phyloP scores from a whole-genome alignment of 2,797 vertebrate species.

The Urosaurus nigricauda region DNA sequence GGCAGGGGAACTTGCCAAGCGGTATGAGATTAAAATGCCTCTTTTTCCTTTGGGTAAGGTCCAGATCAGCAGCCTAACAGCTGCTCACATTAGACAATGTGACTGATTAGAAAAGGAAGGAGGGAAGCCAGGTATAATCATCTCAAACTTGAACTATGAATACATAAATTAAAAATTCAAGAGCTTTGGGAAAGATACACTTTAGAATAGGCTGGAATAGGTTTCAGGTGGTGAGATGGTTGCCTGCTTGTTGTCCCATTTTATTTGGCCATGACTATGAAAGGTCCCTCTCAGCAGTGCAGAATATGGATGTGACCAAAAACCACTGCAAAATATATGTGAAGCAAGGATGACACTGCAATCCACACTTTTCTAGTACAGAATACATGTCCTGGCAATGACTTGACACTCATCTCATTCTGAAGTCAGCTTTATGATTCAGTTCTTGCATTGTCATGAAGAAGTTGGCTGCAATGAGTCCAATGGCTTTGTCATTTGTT shows the following conservation, averaged over 20 bases:
- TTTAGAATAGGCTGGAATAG: neutral
- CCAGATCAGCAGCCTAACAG: constrained; percentile 61
- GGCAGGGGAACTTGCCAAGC: constrained; percentile 20
- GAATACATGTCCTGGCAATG: neutral
- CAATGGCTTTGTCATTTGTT: no score
- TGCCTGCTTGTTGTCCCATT: neutral
- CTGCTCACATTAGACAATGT: constrained; percentile 62
- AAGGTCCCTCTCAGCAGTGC: no score
- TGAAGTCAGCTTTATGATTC: neutral
- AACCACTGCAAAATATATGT: neutral
- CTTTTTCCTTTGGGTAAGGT: constrained; percentile 48
- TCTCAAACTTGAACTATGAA: constrained; percentile 43
- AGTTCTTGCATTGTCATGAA: neutral
- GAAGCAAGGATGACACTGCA: neutral
- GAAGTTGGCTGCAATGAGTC: no score
- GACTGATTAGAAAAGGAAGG: constrained; percentile 59
- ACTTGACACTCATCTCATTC: neutral
- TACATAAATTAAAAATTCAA: constrained; percentile 57
- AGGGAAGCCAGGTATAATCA: constrained; percentile 44
- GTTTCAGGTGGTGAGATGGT: neutral
- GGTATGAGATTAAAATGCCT: constrained; percentile 38
- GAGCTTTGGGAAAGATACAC: constrained; percentile 42
- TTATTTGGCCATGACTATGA: no score
- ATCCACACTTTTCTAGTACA: no score
- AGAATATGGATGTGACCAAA: neutral